Evolutionary conservation across 1,140 invertebrate genomes (phyloP).

Genomic region (Drosophila simulans): DNA sequence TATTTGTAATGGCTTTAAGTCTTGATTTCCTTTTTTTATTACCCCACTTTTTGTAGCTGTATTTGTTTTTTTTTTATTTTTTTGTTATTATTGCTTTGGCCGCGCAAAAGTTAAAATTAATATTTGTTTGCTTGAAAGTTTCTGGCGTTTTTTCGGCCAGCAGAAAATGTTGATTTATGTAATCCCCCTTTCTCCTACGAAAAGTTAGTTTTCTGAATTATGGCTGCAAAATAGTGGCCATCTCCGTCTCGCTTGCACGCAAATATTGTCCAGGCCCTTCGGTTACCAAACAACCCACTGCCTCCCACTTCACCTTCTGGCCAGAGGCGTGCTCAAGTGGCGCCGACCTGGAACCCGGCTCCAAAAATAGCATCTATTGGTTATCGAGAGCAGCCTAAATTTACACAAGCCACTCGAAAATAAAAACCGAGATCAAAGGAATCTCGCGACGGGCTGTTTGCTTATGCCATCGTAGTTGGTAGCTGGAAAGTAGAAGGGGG

Average conservation of each 20-base stretch:
- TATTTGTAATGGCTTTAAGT: conserved; percentile 30
- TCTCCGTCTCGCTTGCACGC: conserved; percentile 4
- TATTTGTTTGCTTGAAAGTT: conserved; percentile 80
- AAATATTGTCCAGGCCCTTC: conserved; percentile 36
- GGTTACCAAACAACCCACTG: background rate
- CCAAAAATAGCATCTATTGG: conserved; percentile 39
- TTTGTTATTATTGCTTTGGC: conserved; percentile 48
- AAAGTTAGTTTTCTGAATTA: conserved; percentile 80
- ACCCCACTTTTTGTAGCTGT: background rate
- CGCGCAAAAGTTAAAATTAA: conserved; percentile 76
- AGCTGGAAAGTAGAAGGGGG: background rate
- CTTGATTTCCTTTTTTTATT: conserved; percentile 8
- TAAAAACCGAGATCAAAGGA: conserved; percentile 41
- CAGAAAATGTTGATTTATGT: conserved; percentile 81
- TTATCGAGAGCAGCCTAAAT: conserved; percentile 49
- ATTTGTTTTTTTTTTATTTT: conserved; percentile 19
- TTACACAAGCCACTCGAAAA: conserved; percentile 17
- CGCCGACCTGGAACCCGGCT: conserved; percentile 11
- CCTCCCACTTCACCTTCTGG: background rate
- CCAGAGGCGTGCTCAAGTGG: conserved; percentile 46
- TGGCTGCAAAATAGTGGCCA: conserved; percentile 51
- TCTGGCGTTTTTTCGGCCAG: conserved; percentile 46
- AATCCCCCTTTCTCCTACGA: conserved; percentile 23
- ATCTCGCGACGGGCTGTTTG: conserved; percentile 6
- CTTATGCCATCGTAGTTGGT: background rate